Evolutionary conservation across 2,113 vertebrate genomes (phyloP), one percentile per base, ranked within the genome.

Genomic region (Elachura formosa): DNA sequence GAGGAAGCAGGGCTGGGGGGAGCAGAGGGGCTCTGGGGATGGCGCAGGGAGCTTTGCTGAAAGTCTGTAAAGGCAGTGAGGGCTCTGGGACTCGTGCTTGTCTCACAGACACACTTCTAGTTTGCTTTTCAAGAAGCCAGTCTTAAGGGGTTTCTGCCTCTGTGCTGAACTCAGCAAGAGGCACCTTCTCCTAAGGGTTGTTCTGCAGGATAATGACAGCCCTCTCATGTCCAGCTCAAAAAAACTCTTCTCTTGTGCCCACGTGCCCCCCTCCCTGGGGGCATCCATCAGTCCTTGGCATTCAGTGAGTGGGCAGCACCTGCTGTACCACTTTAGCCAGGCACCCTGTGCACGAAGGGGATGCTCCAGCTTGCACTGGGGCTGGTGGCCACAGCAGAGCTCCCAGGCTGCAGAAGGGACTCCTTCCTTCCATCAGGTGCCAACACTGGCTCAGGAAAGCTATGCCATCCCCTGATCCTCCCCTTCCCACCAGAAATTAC

Each of bases 261-360:
- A 0, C 2, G 6, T 33, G 40, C 4, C 20, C 78, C n/a, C n/a
- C 25, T 84, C 40, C 11, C 38, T 36, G 12, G 34, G 19, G 11
- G 6, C 13, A 8, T 12, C 31, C 2, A 0, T 2, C 0, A 56
- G 45, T 9, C n/a, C 48, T 49, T 25, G 25, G 24, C 2, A 6
- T 22, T 8, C 5, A 1, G 4, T 14, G 19, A 9, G 24, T 7
- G 13, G 73, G 25, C 38, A 91, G 15, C n/a, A 58, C 17, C 28
- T 48, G 31, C 1, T 0, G 26, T 36, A 38, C 26, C 7, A 4
- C 25, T 73, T 67, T 40, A 51, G n/a, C 13, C 14, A 34, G 71
- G 43, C 5, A 23, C 38, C 31, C 23, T 10, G 6, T 0, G 1
- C 0, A 0, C 12, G 12, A 48, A 18, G 54, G 31, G 43, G 45